Percentiles rank a stretch among this genome's conserved stretches.
Conservation (phyloP, 1,140 invertebrate species). For the Neomicropteryx cornuta region DNA sequence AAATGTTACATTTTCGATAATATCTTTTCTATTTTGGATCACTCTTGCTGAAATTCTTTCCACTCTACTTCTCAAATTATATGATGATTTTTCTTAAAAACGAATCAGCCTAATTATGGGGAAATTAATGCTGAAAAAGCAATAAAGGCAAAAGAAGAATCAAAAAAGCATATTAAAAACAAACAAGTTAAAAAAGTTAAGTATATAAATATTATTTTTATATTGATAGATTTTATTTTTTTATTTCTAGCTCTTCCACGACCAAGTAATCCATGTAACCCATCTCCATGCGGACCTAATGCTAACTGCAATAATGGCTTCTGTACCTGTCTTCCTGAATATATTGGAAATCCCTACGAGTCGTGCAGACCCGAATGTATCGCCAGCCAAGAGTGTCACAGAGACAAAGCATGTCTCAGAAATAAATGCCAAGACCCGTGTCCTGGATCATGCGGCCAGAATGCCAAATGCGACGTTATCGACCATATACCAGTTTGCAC, state of each 20-base stretch:
- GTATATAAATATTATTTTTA: slow-evolving; percentile 6
- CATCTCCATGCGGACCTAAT: slow-evolving; percentile 71
- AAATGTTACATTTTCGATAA: slow-evolving; percentile 6
- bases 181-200: too few relatives aligned
- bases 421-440: slow-evolving; percentile 77
- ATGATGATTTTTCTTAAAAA: background rate
- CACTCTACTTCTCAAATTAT: background rate
- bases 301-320: slow-evolving; percentile 54
- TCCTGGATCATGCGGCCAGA: slow-evolving; percentile 68
- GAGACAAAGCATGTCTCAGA: slow-evolving; percentile 67
- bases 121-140: slow-evolving; percentile 8
- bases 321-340: slow-evolving; percentile 61
- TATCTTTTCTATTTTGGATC: slow-evolving; percentile 6
- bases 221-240: slow-evolving; percentile 16
- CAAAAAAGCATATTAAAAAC: too few relatives aligned
- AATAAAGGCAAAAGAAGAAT: slow-evolving; percentile 22
- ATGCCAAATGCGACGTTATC: slow-evolving; percentile 72
- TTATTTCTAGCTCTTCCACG: slow-evolving; percentile 25
- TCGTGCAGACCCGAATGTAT: slow-evolving; percentile 73
- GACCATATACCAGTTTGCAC: slow-evolving; percentile 77
- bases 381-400: slow-evolving; percentile 66
- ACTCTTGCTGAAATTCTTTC: slow-evolving; percentile 1
- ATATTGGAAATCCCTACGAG: slow-evolving; percentile 69
- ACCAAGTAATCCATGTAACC: slow-evolving; percentile 53
- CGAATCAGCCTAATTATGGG: background rate